Conservation (phyloP, 2,888 invertebrate species). For the Microctonus hyperodae region DNA sequence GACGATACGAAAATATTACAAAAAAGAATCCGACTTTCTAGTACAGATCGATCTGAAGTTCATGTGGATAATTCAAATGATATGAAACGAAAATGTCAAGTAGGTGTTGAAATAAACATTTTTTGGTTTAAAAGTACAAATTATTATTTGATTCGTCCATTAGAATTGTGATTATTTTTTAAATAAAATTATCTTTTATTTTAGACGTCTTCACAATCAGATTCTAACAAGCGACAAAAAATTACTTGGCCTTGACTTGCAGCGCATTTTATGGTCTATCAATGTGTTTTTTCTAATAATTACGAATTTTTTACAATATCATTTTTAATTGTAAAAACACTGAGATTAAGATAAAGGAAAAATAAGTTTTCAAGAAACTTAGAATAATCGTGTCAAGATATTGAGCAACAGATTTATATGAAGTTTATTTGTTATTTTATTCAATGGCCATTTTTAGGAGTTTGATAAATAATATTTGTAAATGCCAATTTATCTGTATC, state of each 20-base stretch:
- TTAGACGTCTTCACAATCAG: slow-evolving; percentile 36
- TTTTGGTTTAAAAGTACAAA: neutral
- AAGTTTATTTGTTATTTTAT: neutral
- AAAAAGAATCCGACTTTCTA: slow-evolving; percentile 41
- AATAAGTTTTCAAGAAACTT: slow-evolving; percentile 25
- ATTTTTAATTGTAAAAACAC: neutral
- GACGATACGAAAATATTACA: slow-evolving; percentile 32
- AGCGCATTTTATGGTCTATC: neutral
- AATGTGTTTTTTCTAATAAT: neutral
- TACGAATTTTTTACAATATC: too few species aligned
- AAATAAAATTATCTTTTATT: slow-evolving; percentile 28
- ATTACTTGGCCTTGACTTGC: slow-evolving; percentile 46
- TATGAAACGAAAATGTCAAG: slow-evolving; percentile 34
- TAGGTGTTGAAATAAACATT: slow-evolving; percentile 9
- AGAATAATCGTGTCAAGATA: slow-evolving; percentile 30
- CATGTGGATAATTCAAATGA: slow-evolving; percentile 5
- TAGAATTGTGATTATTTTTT: neutral
- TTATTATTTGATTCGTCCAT: neutral
- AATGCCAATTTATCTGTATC: slow-evolving; percentile 19
- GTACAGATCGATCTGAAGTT: slow-evolving; percentile 15
- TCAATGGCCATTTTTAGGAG: slow-evolving; percentile 1
- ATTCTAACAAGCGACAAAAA: slow-evolving; percentile 44
- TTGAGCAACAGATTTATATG: neutral
- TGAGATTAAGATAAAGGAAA: too few species aligned
- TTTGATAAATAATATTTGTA: neutral